A percentile compares a stretch with the other conserved stretches of the same genome.
phyloP scores from a whole-genome alignment of 2,888 invertebrate genomes.

The Rhyacophila evoluta region DNA sequence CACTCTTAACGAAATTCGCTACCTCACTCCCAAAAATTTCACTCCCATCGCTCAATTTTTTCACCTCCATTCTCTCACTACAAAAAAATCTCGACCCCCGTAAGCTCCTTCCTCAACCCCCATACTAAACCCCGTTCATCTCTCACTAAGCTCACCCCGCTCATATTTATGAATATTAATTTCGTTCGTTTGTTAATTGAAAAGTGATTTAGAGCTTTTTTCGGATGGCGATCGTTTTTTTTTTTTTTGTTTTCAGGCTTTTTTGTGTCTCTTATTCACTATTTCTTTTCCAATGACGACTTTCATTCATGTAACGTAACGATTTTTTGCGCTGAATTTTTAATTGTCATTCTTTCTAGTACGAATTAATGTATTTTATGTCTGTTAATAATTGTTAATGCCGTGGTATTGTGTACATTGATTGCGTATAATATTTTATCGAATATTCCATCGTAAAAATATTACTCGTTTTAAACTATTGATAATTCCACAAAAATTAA shows the following conservation, averaged over 20 bases:
- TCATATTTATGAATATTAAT: constrained; percentile 45
- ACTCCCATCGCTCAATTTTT: constrained; percentile 19
- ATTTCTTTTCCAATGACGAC: constrained; percentile 6
- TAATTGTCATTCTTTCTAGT: background rate
- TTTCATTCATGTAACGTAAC: background rate
- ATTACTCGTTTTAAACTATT: too few species aligned
- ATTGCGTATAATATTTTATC: too few species aligned
- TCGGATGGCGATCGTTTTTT: constrained; percentile 28
- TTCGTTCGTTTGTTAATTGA: constrained; percentile 46
- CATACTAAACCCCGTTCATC: background rate
- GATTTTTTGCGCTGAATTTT: background rate
- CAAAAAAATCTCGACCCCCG: background rate
- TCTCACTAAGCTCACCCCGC: constrained; percentile 25
- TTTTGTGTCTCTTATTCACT: constrained; percentile 8
- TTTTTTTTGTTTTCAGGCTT: background rate
- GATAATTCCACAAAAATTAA: too few species aligned
- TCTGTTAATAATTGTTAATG: too few species aligned
- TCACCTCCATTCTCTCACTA: background rate
- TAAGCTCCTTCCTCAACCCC: constrained; percentile 20
- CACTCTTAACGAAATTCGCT: background rate
- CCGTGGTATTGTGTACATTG: too few species aligned
- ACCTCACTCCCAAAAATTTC: background rate
- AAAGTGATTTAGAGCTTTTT: constrained; percentile 39
- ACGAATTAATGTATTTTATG: too few species aligned
- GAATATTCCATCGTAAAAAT: too few species aligned